These are phyloP conservation scores for Meandrusa payeni DNA, from an alignment of 2,888 invertebrate species.

Conservation along the genomic window DNA sequence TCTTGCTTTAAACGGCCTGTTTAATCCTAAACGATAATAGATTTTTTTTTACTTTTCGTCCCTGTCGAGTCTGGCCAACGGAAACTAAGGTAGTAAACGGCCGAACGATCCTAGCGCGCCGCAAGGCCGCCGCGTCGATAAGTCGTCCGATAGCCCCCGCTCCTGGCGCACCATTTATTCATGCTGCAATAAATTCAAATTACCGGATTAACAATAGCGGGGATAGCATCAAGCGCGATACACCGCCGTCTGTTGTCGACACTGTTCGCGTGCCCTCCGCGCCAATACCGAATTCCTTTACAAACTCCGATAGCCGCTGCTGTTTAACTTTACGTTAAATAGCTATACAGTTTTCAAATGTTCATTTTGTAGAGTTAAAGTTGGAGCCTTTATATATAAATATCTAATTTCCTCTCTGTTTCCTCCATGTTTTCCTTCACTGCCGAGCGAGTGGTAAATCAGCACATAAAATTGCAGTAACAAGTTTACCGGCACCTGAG, in stretches of 20 bases:
- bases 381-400: too few relatives aligned
- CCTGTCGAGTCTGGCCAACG: background rate
- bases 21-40: too few relatives aligned
- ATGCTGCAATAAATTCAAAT: conserved; percentile 80
- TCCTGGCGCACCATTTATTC: conserved; percentile 70
- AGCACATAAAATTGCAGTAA: too few relatives aligned
- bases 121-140: conserved; percentile 61
- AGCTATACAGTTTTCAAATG: too few relatives aligned
- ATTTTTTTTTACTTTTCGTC: too few relatives aligned
- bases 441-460: too few relatives aligned
- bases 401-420: too few relatives aligned
- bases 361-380: too few relatives aligned
- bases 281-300: conserved; percentile 35
- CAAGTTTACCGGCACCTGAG: too few relatives aligned
- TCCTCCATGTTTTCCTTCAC: too few relatives aligned
- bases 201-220: conserved; percentile 79
- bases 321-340: too few relatives aligned
- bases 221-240: conserved; percentile 72
- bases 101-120: conserved; percentile 32
- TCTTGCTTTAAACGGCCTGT: too few relatives aligned
- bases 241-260: conserved; percentile 47
- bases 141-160: conserved; percentile 64
- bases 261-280: conserved; percentile 45
- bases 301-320: background rate
- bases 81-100: conserved; percentile 7